phyloP scores from a whole-genome alignment of 37 sponge, comb jelly and placozoan genomes.

The Dysidea cf. avara region DNA sequence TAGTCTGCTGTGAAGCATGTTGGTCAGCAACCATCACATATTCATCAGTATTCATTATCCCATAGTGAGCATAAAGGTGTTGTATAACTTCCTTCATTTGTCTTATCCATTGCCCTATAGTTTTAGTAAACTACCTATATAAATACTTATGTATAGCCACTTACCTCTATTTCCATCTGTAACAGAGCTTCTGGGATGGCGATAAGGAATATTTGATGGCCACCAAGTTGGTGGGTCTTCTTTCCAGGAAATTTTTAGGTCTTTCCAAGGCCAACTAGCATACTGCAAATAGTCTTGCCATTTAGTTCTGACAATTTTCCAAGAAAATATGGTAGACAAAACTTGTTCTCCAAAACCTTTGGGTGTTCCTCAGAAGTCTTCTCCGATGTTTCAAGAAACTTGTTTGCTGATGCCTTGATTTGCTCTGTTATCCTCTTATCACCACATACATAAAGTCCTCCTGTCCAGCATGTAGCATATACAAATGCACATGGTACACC shows the following conservation, averaged over 20 bases:
- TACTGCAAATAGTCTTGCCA: constrained; percentile 23
- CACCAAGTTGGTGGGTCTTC: constrained; percentile 62
- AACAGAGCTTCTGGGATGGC: constrained; percentile 30
- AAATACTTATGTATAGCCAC: too few relatives aligned
- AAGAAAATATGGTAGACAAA: constrained; percentile 45
- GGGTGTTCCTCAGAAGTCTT: too few relatives aligned
- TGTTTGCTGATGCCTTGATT: too few relatives aligned
- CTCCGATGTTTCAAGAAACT: too few relatives aligned
- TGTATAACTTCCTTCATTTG: too few relatives aligned
- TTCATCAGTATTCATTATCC: too few relatives aligned
- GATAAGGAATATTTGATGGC: constrained; percentile 56
- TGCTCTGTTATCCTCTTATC: constrained; percentile 58
- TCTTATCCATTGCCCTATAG: too few relatives aligned
- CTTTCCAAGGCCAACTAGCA: constrained; percentile 62
- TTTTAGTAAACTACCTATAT: too few relatives aligned
- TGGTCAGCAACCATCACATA: too few relatives aligned
- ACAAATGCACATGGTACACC: constrained; percentile 63
- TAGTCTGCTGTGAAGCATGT: too few relatives aligned
- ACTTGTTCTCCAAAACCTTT: too few relatives aligned
- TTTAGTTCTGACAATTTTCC: constrained; percentile 43
- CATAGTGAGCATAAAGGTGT: too few relatives aligned
- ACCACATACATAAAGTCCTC: constrained; percentile 54
- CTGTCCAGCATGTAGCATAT: constrained; percentile 55
- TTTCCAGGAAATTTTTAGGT: constrained; percentile 47
- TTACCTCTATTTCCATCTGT: constrained; percentile 47